A percentile compares a stretch with the other conserved stretches of the same genome.
phyloP scores from a whole-genome alignment of 2,113 vertebrate genomes.

The Neogobius melanostomus region DNA sequence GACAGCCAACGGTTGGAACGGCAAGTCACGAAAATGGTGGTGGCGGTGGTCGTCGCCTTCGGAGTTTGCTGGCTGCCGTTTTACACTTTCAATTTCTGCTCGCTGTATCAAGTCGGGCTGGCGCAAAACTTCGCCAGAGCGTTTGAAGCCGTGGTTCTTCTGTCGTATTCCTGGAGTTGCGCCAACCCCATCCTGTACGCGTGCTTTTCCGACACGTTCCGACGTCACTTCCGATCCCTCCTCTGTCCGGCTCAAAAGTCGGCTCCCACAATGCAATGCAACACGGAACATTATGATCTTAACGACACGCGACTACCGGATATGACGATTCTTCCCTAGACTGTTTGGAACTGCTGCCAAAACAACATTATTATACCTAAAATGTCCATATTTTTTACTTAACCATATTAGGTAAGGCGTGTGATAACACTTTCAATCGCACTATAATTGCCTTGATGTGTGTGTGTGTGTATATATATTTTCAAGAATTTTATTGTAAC shows the following conservation, averaged over 20 bases:
- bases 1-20: slow-evolving; percentile 60
- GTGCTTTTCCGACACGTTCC: slow-evolving; percentile 73
- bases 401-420: not conserved
- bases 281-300: slow-evolving; percentile 65
- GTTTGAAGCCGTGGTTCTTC: slow-evolving; percentile 74
- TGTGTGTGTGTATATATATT: not conserved
- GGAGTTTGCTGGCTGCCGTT: slow-evolving; percentile 80
- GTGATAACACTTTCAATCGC: not conserved
- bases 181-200: slow-evolving; percentile 79
- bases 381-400: not conserved
- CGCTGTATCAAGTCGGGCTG: slow-evolving; percentile 30
- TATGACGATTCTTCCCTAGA: slow-evolving; percentile 44
- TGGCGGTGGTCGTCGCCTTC: slow-evolving; percentile 72
- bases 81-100: slow-evolving; percentile 78
- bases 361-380: not conserved
- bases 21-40: slow-evolving; percentile 78
- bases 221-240: slow-evolving; percentile 67
- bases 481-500: not conserved
- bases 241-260: slow-evolving; percentile 61
- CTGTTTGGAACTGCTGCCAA: not conserved
- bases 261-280: slow-evolving; percentile 46
- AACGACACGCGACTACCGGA: slow-evolving; percentile 44
- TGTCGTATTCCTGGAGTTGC: slow-evolving; percentile 82
- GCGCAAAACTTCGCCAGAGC: slow-evolving; percentile 44
- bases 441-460: not conserved